A percentile compares a stretch with the other conserved stretches of the same genome.
These are phyloP conservation scores for Myanophis thanlyinensis DNA, from an alignment of 2,113 vertebrate species.

Conservation along the genomic window DNA sequence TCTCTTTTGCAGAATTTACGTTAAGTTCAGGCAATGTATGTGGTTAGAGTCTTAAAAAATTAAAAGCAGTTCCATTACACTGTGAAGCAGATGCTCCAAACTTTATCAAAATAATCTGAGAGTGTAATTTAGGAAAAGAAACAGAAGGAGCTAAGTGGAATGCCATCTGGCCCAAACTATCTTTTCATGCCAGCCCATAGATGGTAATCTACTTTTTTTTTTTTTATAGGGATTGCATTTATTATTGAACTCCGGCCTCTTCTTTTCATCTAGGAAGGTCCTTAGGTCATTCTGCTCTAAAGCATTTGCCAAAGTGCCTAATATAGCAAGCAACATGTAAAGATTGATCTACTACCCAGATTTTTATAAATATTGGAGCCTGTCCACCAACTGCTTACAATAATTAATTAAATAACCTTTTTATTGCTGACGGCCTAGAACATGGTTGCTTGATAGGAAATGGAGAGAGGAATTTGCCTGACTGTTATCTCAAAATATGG, in stretches of 20 bases:
- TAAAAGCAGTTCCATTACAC: not conserved
- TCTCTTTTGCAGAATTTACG: not conserved
- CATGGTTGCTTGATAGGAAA: not conserved
- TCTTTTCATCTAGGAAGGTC: not conserved
- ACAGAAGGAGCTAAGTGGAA: not conserved
- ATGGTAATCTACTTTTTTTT: not conserved
- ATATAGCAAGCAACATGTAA: not conserved
- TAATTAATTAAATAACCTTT: not conserved
- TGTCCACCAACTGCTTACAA: not conserved
- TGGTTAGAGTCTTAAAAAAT: not conserved
- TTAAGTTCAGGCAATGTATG: not conserved
- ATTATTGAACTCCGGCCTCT: not conserved
- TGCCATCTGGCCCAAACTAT: not conserved
- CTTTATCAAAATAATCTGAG: not conserved
- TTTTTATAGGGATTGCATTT: not conserved
- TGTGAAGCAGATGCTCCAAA: not conserved
- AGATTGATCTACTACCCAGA: not conserved
- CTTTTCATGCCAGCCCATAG: not conserved
- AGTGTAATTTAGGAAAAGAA: not conserved
- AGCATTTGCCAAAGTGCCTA: not conserved
- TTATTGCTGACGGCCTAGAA: not conserved
- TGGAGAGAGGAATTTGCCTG: not conserved
- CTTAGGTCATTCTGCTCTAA: not conserved
- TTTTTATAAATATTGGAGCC: not conserved
- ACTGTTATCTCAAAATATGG: not conserved